Conservation (phyloP, 2,888 invertebrate species). For the Graphium colonna region DNA sequence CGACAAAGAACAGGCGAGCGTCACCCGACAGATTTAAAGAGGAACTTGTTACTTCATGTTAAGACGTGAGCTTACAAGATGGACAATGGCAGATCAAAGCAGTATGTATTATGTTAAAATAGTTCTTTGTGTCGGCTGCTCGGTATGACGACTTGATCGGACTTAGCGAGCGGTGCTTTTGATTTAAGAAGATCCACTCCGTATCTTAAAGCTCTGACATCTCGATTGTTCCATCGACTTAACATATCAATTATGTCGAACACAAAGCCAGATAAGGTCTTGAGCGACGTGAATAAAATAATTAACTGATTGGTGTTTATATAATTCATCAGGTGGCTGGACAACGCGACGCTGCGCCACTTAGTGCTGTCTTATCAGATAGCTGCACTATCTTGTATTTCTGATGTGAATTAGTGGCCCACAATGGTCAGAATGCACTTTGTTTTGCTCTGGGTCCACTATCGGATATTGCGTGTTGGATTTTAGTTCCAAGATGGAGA, state of each 20-base stretch:
- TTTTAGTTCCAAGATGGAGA: constrained; percentile 36
- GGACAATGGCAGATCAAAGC: constrained; percentile 45
- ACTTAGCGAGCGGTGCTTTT: constrained; percentile 34
- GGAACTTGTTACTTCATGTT: constrained; percentile 8
- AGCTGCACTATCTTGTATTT: constrained; percentile 45
- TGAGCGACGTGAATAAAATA: constrained; percentile 78
- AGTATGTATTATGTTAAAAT: constrained; percentile 63
- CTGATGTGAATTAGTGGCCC: constrained; percentile 37
- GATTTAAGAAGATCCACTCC: constrained; percentile 26
- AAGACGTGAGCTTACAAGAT: constrained; percentile 41
- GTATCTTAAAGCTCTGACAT: constrained; percentile 58
- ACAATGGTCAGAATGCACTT: constrained; percentile 67
- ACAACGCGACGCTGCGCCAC: constrained; percentile 60
- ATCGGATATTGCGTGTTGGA: constrained; percentile 46
- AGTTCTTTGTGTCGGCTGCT: constrained; percentile 57
- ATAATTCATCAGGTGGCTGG: constrained; percentile 72
- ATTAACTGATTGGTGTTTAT: constrained; percentile 79
- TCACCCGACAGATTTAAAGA: constrained; percentile 26
- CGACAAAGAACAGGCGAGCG: constrained; percentile 15
- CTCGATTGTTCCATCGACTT: constrained; percentile 73
- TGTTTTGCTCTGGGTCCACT: constrained; percentile 48
- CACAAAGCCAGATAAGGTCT: constrained; percentile 69
- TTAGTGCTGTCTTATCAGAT: constrained; percentile 69
- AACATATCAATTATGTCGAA: constrained; percentile 78
- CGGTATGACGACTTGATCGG: constrained; percentile 41